A percentile compares a stretch with the other conserved stretches of the same genome.
phyloP scores from a whole-genome alignment of 2,797 vertebrate genomes.

The Pseudomugil gertrudae region DNA sequence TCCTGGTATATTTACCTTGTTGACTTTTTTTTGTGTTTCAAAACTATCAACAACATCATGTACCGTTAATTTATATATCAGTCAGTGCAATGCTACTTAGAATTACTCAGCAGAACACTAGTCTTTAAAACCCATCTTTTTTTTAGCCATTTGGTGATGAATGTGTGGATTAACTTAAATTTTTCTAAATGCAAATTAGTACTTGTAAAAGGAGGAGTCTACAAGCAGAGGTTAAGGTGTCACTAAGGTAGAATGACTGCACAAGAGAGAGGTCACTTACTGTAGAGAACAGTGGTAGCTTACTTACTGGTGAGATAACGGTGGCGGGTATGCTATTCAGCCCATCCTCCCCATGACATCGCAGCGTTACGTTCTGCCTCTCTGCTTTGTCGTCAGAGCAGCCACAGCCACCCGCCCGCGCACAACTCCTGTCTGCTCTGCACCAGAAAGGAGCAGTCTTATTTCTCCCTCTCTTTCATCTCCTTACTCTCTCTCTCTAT shows the following conservation, averaged over 20 bases:
- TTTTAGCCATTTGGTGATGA: not conserved
- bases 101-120: not conserved
- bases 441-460: constrained; percentile 78
- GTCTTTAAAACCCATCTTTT: not conserved
- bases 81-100: not conserved
- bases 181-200: not conserved
- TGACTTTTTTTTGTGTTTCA: not conserved
- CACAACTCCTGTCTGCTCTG: constrained; percentile 74
- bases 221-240: constrained; percentile 21
- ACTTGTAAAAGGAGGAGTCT: not conserved
- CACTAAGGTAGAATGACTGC: constrained; percentile 27
- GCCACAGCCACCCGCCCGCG: constrained; percentile 65
- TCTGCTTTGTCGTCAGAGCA: constrained; percentile 73
- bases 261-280: constrained; percentile 46
- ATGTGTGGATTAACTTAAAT: not conserved
- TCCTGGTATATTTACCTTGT: not conserved
- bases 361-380: constrained; percentile 69
- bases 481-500: constrained; percentile 34
- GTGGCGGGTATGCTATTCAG: constrained; percentile 44
- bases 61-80: not conserved
- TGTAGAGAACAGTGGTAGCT: constrained; percentile 32
- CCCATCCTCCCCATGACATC: constrained; percentile 69
- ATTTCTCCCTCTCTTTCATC: constrained; percentile 53
- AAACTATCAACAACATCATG: not conserved
- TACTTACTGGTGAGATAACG: constrained; percentile 41